Conservation (phyloP, 2,113 vertebrate species). For the Boleophthalmus pectinirostris region DNA sequence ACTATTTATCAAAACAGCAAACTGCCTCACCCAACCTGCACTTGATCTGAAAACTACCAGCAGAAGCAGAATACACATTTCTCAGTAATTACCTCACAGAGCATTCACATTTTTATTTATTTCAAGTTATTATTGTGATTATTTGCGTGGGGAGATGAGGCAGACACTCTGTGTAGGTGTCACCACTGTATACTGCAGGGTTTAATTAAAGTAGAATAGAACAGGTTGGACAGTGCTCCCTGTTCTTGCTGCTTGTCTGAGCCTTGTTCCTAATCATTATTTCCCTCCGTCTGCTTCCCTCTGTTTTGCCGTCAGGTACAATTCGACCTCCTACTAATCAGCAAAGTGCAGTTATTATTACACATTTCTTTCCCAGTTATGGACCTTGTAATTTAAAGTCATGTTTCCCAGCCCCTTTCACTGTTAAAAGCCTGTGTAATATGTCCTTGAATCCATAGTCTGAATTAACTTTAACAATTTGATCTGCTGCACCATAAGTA, state of each 20-base stretch:
- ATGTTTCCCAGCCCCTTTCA: not conserved
- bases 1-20: not conserved
- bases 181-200: not conserved
- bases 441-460: not conserved
- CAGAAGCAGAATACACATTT: not conserved
- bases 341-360: conserved; percentile 14
- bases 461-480: no score
- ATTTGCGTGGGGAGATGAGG: not conserved
- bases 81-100: not conserved
- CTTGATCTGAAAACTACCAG: not conserved
- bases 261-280: conserved; percentile 27
- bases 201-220: conserved; percentile 38
- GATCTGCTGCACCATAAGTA: no score
- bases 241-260: conserved; percentile 12
- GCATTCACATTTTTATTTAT: not conserved
- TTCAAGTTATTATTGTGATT: not conserved
- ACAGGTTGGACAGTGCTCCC: conserved; percentile 9
- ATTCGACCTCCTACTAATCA: conserved; percentile 21
- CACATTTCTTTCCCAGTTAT: conserved; percentile 1
- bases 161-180: not conserved
- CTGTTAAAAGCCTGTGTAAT: conserved; percentile 14
- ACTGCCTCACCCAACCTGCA: not conserved
- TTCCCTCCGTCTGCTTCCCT: conserved; percentile 6
- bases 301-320: not conserved
- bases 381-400: conserved; percentile 13